Evolutionary conservation across 2,888 invertebrate genomes (phyloP), one percentile per base, ranked within the genome.

Genomic region (Choristoneura rosaceana): DNA sequence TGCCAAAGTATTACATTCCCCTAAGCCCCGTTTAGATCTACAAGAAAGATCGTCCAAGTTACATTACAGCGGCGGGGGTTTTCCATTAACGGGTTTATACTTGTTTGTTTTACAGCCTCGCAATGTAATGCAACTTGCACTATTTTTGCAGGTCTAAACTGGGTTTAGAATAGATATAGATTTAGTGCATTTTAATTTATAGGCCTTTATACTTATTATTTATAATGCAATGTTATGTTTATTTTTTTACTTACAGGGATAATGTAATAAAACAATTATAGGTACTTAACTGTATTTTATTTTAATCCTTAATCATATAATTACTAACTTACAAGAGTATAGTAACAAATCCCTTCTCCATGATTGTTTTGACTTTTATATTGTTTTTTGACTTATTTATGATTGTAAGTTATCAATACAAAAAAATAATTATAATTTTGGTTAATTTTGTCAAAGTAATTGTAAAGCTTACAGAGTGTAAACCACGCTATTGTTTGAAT

Each of bases 1-100:
- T 86, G 82, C 88, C 88, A 89, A 88, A 89, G 88, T 81, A 83
- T 82, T 71, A 71, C 58, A 52, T 52, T 38, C 38, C 38, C 0
- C 5, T 38, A 38, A 7, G 25, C 25, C 25, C 25, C 0, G 25
- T 25, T 25, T 25, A 25, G 2, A 25, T 2, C 25, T 25, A 25
- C 25, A 25, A 25, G 25, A 25, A 25, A 25, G 25, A 25, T 1
- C 25, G 25, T 25, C 25, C 25, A 25, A 25, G 25, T 25, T 25
- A 2, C 25, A 25, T 25, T 25, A 25, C 25, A 25, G 25, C 25
- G 25, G 25, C 25, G 25, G 25, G 25, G 25, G 25, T 25, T 25
- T 25, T 1, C 25, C 25, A 25, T 25, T 25, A 2, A 25, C 25
- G 25, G 2, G 1, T 25, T 25, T 25, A 25, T 25, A 25, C 25